Evolutionary conservation across 2,113 vertebrate species (phyloP).

Genomic region (Muntiacus reevesi): DNA sequence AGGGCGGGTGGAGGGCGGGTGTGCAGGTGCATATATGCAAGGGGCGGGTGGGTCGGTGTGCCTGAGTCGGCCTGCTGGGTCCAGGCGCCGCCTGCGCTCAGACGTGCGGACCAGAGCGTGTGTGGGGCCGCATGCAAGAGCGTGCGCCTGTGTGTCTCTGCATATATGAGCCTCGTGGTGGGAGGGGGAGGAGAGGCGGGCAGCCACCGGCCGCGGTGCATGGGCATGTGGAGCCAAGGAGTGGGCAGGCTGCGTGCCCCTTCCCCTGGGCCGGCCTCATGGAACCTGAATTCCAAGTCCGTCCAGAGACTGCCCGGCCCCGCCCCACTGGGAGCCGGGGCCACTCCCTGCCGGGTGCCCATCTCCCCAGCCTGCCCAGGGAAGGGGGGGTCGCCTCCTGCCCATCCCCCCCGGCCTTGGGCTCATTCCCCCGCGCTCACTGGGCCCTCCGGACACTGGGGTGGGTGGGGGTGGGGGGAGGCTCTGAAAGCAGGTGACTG

Average conservation of each 20-base stretch:
- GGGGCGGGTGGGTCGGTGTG: neutral
- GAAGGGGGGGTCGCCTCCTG: neutral
- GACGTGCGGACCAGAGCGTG: neutral
- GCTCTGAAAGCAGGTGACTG: conserved; percentile 79
- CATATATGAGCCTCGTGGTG: conserved; percentile 58
- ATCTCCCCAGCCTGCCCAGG: neutral
- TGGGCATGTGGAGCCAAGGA: neutral
- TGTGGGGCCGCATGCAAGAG: conserved; percentile 49
- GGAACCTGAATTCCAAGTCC: conserved; percentile 50
- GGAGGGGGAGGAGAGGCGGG: neutral
- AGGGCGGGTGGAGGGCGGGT: neutral
- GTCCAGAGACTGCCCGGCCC: neutral
- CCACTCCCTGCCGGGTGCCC: neutral
- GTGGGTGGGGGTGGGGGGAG: conserved; percentile 28
- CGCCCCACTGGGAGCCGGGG: neutral
- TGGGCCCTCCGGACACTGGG: conserved; percentile 60
- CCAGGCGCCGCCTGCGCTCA: neutral
- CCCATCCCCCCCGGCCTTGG: conserved; percentile 38
- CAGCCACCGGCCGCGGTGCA: neutral
- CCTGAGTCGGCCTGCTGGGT: neutral
- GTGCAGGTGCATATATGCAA: neutral
- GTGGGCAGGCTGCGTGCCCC: conserved; percentile 18
- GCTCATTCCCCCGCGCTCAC: conserved; percentile 49
- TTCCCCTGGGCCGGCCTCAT: neutral
- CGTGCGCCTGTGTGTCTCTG: conserved; percentile 53